phyloP scores from a whole-genome alignment of 2,113 vertebrate species.

The Oryzias celebensis region DNA sequence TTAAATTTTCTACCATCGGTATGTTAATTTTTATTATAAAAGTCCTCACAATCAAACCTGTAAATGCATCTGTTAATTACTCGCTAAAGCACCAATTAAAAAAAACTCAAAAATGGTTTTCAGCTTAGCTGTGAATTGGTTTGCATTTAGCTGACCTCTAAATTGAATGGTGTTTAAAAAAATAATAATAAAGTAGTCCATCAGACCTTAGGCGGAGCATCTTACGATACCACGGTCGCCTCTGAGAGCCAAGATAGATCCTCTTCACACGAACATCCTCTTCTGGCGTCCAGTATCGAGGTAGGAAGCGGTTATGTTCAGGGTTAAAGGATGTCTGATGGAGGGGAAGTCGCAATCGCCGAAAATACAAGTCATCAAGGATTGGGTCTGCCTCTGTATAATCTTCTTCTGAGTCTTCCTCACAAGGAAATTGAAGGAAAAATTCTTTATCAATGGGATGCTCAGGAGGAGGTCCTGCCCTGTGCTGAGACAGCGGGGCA shows the following conservation, averaged over 20 bases:
- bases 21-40: no score
- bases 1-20: no score
- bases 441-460: slow-evolving; percentile 41
- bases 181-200: no score
- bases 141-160: not conserved
- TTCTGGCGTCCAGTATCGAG: slow-evolving; percentile 84
- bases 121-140: slow-evolving; percentile 8
- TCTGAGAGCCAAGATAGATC: slow-evolving; percentile 82
- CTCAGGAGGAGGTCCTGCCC: slow-evolving; percentile 5
- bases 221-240: slow-evolving; percentile 91
- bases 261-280: slow-evolving; percentile 81
- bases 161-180: not conserved
- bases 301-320: slow-evolving; percentile 83
- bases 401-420: slow-evolving; percentile 63
- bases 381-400: slow-evolving; percentile 82
- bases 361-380: slow-evolving; percentile 87
- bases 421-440: slow-evolving; percentile 36
- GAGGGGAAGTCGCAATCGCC: slow-evolving; percentile 78
- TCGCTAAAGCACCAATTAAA: no score
- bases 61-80: no score
- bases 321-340: slow-evolving; percentile 72
- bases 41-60: no score
- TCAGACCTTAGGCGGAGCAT: slow-evolving; percentile 90
- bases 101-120: not conserved
- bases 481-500: slow-evolving; percentile 9